Base-by-base conservation (phyloP, 2,797 vertebrate genomes). In the Trematomus bernacchii region DNA sequence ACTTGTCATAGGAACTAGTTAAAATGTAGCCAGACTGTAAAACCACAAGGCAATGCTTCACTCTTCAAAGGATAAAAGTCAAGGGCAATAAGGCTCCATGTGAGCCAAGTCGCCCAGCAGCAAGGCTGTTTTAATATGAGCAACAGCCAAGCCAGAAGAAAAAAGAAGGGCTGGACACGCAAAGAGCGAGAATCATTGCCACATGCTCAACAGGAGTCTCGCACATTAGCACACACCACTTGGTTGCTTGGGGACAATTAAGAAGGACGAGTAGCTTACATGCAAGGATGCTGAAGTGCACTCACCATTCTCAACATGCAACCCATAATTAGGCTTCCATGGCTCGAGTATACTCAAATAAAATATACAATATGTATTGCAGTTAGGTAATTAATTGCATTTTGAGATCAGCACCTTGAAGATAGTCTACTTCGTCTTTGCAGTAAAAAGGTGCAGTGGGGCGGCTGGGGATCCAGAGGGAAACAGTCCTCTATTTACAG, bases 1-100 rank as follows among this genome's bases (percentile, higher is more conserved):
- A 65, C 71, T 71, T 47, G 82, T 93, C 90, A 90, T 58, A 73
- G 77, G 70, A 84, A 75, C 61, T 59, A 70, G 85, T 76, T 82
- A 66, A 83, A 85, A 60, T 72, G 51, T 50, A 73, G 51, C 77
- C 62, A 83, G 81, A 82, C 71, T 74, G 23, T 77, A 79, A 37
- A 89, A 88, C 85, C 83, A 65, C 76, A 84, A 81, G 44, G 82
- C 69, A 47, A 54, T 10, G 50, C 55, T 53, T 73, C 13, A 66
- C 37, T 77, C 53, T 62, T 85, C 50, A 84, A 76, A 79, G 73
- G 63, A 76, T 65, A 77, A 80, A 37, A 80, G 79, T 84, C 77
- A 77, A 81, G 82, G 83, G 55, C 57, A 81, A 55, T 33, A 54
- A 66, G 55, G 19, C 74, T 73, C 33, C 62, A 30, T 21, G 71